A percentile compares a stretch with the other conserved stretches of the same genome.
Evolutionary conservation across 2,113 vertebrate species (phyloP).

Genomic region (Vulpes vulpes): DNA sequence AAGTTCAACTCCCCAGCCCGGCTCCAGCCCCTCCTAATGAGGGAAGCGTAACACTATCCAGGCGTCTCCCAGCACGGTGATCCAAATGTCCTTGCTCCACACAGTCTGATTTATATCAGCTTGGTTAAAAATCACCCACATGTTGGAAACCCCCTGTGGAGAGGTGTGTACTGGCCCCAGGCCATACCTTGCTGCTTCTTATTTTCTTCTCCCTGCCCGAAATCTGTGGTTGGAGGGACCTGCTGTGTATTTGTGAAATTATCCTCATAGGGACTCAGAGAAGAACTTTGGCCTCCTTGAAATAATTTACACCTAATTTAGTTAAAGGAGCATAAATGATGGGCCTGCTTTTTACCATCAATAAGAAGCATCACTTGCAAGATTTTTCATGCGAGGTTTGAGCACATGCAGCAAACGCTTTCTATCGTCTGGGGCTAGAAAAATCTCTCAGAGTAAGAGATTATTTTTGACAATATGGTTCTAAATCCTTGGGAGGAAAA

Average conservation of each 20-base stretch:
- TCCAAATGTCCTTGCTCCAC: constrained; percentile 80
- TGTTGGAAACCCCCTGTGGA: constrained; percentile 77
- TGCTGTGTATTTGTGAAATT: constrained; percentile 72
- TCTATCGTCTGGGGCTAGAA: constrained; percentile 71
- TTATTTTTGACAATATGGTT: constrained; percentile 81
- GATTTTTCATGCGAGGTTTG: constrained; percentile 17
- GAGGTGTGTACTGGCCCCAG: constrained; percentile 73
- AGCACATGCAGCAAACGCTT: constrained; percentile 63
- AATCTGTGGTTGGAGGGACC: constrained; percentile 64
- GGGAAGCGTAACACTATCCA: constrained; percentile 87
- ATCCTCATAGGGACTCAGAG: constrained; percentile 70
- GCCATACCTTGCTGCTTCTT: constrained; percentile 66
- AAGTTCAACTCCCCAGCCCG: constrained; percentile 85
- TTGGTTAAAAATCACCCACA: constrained; percentile 87
- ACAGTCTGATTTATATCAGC: constrained; percentile 84
- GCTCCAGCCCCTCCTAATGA: constrained; percentile 84
- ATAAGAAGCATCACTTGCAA: constrained; percentile 54
- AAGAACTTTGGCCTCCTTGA: constrained; percentile 81
- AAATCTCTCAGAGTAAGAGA: constrained; percentile 76
- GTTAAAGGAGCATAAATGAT: constrained; percentile 66
- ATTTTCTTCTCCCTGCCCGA: constrained; percentile 68
- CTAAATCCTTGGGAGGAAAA: constrained; percentile 73
- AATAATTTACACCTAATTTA: constrained; percentile 78
- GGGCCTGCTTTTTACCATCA: constrained; percentile 48
- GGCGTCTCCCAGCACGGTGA: constrained; percentile 75